Base-by-base conservation (phyloP, 2,888 invertebrate species). In the Spilosoma lubricipeda region DNA sequence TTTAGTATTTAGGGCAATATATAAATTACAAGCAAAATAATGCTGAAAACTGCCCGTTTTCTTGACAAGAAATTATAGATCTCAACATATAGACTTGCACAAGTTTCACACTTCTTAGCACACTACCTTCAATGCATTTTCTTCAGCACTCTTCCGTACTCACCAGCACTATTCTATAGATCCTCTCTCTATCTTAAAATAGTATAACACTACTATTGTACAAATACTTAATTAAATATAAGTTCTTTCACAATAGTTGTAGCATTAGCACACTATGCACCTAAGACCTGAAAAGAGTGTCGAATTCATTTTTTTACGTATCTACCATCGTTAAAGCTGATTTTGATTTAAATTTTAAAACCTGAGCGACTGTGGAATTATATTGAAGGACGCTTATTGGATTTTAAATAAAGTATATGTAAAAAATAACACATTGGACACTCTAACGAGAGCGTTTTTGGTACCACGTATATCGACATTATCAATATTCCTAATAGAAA, bases 21-120 rank as follows among this genome's bases (percentile, higher is more conserved):
- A 13, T 36, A 63, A 59, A 15, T 1, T 27, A 27, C 13, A 13
- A 3, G n/a, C 3, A 9, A n/a, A 9, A 27, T 27, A 59, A 3
- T 27, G 13, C 0, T 3, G 9, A 48, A 18, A 48, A 18, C 0
- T 13, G 42, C 1, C 9, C 39, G 13, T 11, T n/a, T 30, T 63
- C 30, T 63, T 63, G 7, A 63, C 15, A 63, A n/a, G 65, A 82
- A 86, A 90, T 94, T 94, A 94, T 92, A 92, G 93, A 94, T 94
- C 94, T 94, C 94, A 90, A 87, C 87, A 83, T 87, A 89, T 92
- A 93, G 92, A 90, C 90, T 91, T 94, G 95, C 95, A 95, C 95
- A 82, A 93, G 93, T 92, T 92, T 88, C 86, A 94, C 94, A 94
- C 93, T 92, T 92, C 91, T 91, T 94, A 93, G 95, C 90, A 94